Evolutionary conservation across 2,888 invertebrate species (phyloP), one percentile per base, ranked within the genome.

Genomic region (Yponomeuta sedellus): DNA sequence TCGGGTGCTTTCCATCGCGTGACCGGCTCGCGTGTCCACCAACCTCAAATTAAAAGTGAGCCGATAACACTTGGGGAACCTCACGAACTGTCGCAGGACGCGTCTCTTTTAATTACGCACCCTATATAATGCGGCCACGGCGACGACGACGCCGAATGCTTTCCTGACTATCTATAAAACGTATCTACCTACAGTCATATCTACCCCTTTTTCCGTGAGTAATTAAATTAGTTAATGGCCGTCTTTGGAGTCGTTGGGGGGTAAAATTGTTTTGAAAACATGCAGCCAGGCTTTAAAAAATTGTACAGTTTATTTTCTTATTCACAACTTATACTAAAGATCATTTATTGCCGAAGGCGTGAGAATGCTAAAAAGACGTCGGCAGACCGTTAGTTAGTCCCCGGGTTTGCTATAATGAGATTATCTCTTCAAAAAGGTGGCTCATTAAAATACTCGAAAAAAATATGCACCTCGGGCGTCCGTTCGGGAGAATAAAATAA

Each of bases 61-160:
- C 80, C 85, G 89, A 89, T 89, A 91, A 89, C 87, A 88, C 88
- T 83, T 85, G 81, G 77, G 78, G 82, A 80, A 80, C 81, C 88
- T 88, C 90, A 91, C 90, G 89, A 90, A 64, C 86, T 81, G 85
- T 84, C 85, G 83, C 76, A 75, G 80, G 74, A 81, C 82, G 84
- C 83, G 86, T 87, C 88, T 83, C 82, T 83, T 88, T 89, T 90
- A 91, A 89, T 89, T 91, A 90, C 89, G 87, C 89, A 90, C 88
- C 85, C 86, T 81, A 83, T 80, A 52, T 52, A 12, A 52, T 52
- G 5, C 10, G 12, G 44, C 44, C 12, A 12, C 44, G 4, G 10
- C 44, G 25, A 25, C 44, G 44, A 16, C 44, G 44, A 12, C 44
- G 44, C 16, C 44, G 44, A 52, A 52, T 52, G 44, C 44, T 52